Conservation (phyloP, 1,140 invertebrate species). For the Monochamus saltuarius region DNA sequence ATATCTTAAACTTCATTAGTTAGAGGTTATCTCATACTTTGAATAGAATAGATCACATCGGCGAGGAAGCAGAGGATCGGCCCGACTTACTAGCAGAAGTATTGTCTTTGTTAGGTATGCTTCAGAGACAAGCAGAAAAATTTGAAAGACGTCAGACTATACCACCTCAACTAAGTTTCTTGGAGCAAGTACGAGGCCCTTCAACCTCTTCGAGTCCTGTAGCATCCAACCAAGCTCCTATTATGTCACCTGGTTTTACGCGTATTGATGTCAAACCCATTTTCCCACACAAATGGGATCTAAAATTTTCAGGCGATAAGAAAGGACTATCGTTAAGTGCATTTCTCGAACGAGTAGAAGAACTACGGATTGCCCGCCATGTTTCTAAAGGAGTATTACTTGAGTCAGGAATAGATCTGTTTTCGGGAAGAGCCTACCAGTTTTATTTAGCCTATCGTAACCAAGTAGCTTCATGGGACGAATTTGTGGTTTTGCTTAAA, state of each 20-base stretch:
- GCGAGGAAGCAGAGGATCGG: not conserved
- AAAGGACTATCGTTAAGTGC: slow-evolving; percentile 24
- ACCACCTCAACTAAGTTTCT: not conserved
- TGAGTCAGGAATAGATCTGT: slow-evolving; percentile 37
- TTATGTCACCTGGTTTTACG: too few species aligned
- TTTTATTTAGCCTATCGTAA: slow-evolving; percentile 24
- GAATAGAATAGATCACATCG: not conserved
- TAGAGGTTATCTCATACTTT: not conserved
- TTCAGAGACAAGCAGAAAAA: not conserved
- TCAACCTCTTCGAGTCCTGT: not conserved
- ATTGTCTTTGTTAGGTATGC: not conserved
- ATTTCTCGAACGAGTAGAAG: too few species aligned
- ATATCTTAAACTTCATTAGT: not conserved
- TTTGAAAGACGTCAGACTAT: not conserved
- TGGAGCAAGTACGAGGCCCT: not conserved
- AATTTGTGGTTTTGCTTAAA: slow-evolving; percentile 25
- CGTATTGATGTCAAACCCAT: not conserved
- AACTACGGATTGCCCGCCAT: slow-evolving; percentile 22
- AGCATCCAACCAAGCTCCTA: not conserved
- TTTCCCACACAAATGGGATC: not conserved
- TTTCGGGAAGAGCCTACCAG: too few species aligned
- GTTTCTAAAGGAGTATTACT: slow-evolving; percentile 28
- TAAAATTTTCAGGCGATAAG: slow-evolving; percentile 18
- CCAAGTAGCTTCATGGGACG: slow-evolving; percentile 13
- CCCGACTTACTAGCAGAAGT: not conserved